Percentiles rank a stretch among this genome's conserved stretches.
phyloP scores from a whole-genome alignment of 2,888 invertebrate species.

The Eurytoma adleriae region DNA sequence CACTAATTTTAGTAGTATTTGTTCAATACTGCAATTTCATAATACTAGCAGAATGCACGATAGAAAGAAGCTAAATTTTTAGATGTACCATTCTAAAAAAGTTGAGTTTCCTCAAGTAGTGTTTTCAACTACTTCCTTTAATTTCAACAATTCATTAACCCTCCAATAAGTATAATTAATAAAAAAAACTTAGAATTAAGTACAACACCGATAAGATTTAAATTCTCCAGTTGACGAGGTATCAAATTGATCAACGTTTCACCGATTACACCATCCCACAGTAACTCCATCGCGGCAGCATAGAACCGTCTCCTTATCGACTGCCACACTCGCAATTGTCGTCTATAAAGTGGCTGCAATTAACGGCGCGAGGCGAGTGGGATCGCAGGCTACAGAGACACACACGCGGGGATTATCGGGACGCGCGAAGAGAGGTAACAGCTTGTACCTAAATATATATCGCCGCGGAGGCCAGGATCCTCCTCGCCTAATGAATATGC shows the following conservation, averaged over 20 bases:
- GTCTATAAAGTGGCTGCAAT: conserved; percentile 1
- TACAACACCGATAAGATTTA: not conserved
- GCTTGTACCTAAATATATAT: conserved; percentile 3
- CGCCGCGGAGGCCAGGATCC: not conserved
- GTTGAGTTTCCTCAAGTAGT: too few species aligned
- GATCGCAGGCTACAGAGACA: not conserved
- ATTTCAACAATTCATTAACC: too few species aligned
- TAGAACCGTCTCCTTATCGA: not conserved
- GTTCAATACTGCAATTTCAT: too few species aligned
- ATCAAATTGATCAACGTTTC: conserved; percentile 7
- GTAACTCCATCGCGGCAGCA: not conserved
- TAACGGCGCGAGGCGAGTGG: not conserved
- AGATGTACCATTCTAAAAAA: too few species aligned
- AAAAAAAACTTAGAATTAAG: too few species aligned
- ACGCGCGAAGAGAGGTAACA: not conserved
- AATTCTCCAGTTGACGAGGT: not conserved
- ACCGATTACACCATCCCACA: not conserved
- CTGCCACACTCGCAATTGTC: conserved; percentile 6
- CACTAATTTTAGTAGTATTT: too few species aligned
- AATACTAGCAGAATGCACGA: too few species aligned
- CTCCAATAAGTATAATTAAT: too few species aligned
- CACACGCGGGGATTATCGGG: conserved; percentile 12
- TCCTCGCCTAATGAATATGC: conserved; percentile 51
- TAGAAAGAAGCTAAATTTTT: too few species aligned
- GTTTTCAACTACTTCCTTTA: too few species aligned